phyloP scores from a whole-genome alignment of 1,140 invertebrate genomes.

The Samia ricini region DNA sequence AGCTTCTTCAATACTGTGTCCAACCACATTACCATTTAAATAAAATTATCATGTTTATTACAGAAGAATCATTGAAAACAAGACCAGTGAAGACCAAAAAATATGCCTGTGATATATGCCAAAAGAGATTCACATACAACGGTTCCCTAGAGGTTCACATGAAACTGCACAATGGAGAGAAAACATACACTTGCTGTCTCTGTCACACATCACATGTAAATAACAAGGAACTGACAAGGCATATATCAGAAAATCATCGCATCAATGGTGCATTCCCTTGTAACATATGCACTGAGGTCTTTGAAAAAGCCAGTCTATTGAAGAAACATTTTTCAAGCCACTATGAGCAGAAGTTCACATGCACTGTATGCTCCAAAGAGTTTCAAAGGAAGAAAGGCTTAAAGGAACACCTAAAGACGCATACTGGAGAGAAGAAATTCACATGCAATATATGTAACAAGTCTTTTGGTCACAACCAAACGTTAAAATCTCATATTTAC shows the following conservation, averaged over 20 bases:
- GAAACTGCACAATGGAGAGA: conserved; percentile 63
- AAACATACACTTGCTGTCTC: conserved; percentile 57
- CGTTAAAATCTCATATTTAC: conserved; percentile 87
- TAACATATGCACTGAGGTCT: conserved; percentile 41
- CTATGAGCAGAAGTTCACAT: conserved; percentile 53
- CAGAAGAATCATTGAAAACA: not conserved
- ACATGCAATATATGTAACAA: conserved; percentile 86
- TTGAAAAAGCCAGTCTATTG: conserved; percentile 42
- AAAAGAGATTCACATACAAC: conserved; percentile 59
- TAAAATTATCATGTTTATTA: no score
- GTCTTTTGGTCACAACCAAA: conserved; percentile 86
- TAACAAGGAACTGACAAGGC: conserved; percentile 55
- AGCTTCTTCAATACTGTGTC: no score
- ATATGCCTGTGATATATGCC: conserved; percentile 46
- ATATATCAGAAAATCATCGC: conserved; percentile 40
- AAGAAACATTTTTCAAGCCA: conserved; percentile 54
- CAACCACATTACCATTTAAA: no score
- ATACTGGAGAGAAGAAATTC: conserved; percentile 77
- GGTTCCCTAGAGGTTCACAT: conserved; percentile 60
- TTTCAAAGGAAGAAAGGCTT: conserved; percentile 58
- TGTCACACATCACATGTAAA: conserved; percentile 42
- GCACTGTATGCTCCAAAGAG: conserved; percentile 48
- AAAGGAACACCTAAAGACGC: conserved; percentile 63
- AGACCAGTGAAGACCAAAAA: conserved; percentile 34
- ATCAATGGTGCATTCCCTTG: conserved; percentile 39